These are phyloP conservation scores for Neosalanx taihuensis DNA, from an alignment of 2,797 vertebrate species.

Conservation along the genomic window DNA sequence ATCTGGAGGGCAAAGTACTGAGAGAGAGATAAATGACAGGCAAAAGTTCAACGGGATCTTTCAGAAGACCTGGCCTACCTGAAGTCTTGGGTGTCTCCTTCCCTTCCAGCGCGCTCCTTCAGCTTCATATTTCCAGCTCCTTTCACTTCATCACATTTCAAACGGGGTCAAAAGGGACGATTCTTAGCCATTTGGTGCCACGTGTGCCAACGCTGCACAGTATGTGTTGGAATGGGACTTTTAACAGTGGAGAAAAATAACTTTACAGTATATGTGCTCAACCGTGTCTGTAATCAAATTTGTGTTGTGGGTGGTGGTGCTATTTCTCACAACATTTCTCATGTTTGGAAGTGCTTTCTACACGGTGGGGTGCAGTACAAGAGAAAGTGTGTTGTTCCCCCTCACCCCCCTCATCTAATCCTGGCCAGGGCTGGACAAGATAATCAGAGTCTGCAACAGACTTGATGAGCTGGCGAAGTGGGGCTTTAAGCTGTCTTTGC, in stretches of 20 bases:
- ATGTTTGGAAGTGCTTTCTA: background rate
- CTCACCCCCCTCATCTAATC: conserved; percentile 7
- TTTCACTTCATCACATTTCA: background rate
- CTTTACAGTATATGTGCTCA: background rate
- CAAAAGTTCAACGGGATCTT: background rate
- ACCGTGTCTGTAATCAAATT: conserved; percentile 19
- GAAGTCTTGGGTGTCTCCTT: background rate
- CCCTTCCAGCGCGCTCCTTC: background rate
- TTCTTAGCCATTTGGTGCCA: conserved; percentile 8
- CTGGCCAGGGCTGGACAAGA: conserved; percentile 6
- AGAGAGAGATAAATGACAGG: background rate
- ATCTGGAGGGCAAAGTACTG: background rate
- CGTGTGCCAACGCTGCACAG: background rate
- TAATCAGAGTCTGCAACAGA: conserved; percentile 22
- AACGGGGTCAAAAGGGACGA: background rate
- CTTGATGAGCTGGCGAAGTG: conserved; percentile 29
- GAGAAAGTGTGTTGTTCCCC: conserved; percentile 20
- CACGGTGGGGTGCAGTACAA: background rate
- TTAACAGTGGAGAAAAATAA: background rate
- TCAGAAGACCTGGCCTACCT: background rate
- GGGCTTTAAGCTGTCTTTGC: conserved; percentile 21
- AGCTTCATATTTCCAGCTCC: background rate
- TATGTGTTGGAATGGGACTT: conserved; percentile 14
- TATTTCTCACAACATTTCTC: conserved; percentile 11
- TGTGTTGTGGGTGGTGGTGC: background rate